These are phyloP conservation scores for Cremastinae sp. DNA, from an alignment of 2,888 invertebrate genomes.

Conservation along the genomic window DNA sequence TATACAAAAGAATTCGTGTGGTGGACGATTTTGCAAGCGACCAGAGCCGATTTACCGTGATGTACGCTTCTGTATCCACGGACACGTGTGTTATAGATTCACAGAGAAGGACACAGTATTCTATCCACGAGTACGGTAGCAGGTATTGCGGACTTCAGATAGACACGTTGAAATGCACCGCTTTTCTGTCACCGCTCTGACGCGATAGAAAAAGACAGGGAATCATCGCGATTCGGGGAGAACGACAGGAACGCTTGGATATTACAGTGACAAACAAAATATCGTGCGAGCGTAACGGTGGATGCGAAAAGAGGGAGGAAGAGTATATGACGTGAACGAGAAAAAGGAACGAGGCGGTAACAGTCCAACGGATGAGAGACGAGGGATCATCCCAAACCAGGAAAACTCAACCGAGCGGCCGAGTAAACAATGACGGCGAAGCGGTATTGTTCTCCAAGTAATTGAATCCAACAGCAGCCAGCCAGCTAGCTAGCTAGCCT, in stretches of 20 bases:
- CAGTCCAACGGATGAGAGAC: conserved; percentile 57
- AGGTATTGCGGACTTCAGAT: conserved; percentile 50
- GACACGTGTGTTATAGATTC: conserved; percentile 29
- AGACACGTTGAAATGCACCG: conserved; percentile 56
- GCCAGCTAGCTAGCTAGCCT: conserved; percentile 56
- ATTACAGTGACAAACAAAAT: conserved; percentile 77
- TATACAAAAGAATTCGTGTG: conserved; percentile 48
- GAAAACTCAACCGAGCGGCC: conserved; percentile 76
- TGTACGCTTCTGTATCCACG: conserved; percentile 40
- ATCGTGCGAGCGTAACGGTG: conserved; percentile 72
- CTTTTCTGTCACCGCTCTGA: conserved; percentile 34
- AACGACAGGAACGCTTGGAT: conserved; percentile 61
- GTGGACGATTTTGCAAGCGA: conserved; percentile 44
- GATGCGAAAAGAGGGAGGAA: conserved; percentile 56
- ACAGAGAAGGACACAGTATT: conserved; percentile 38
- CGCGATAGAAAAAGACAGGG: conserved; percentile 30
- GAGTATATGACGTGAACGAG: conserved; percentile 46
- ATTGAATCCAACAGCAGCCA: conserved; percentile 74
- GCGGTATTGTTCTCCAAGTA: conserved; percentile 79
- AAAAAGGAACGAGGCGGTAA: conserved; percentile 48
- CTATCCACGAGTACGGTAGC: conserved; percentile 27
- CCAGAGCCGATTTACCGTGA: conserved; percentile 43
- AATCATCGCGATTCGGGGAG: conserved; percentile 26
- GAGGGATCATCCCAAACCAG: conserved; percentile 69
- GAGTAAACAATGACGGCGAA: conserved; percentile 78